Conservation (phyloP, 2,888 invertebrate species). For the Antitype chi region DNA sequence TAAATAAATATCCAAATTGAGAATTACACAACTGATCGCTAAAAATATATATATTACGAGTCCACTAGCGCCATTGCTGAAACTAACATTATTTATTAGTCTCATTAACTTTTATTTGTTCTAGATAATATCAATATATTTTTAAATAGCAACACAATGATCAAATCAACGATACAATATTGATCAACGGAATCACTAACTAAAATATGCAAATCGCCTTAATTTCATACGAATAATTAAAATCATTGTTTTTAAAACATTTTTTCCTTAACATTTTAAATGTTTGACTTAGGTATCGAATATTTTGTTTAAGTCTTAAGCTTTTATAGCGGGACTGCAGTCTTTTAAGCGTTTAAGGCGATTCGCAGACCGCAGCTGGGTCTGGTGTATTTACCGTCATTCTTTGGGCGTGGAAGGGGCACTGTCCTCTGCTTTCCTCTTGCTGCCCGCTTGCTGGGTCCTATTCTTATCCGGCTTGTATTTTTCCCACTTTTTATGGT, state of each 20-base stretch:
- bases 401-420: slow-evolving; percentile 80
- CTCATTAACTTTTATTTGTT: slow-evolving; percentile 58
- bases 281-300: slow-evolving; percentile 58
- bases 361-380: slow-evolving; percentile 45
- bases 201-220: slow-evolving; percentile 63
- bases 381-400: slow-evolving; percentile 76
- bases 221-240: slow-evolving; percentile 34
- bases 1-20: slow-evolving; percentile 23
- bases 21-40: slow-evolving; percentile 35
- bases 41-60: slow-evolving; percentile 35
- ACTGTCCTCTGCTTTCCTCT: slow-evolving; percentile 88
- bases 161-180: slow-evolving; percentile 37
- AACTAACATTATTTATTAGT: slow-evolving; percentile 55
- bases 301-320: slow-evolving; percentile 47
- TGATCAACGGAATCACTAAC: slow-evolving; percentile 40
- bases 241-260: slow-evolving; percentile 60
- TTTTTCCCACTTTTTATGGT: slow-evolving; percentile 98
- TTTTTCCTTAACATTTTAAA: slow-evolving; percentile 52
- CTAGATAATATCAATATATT: slow-evolving; percentile 60
- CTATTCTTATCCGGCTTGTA: slow-evolving; percentile 90
- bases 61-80: slow-evolving; percentile 49
- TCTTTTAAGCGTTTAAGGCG: slow-evolving; percentile 73
- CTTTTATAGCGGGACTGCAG: slow-evolving; percentile 57
- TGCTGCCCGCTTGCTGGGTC: slow-evolving; percentile 81
- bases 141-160: slow-evolving; percentile 51